Conservation (phyloP, 1,140 invertebrate genomes). For the Thaumatotibia leucotreta region DNA sequence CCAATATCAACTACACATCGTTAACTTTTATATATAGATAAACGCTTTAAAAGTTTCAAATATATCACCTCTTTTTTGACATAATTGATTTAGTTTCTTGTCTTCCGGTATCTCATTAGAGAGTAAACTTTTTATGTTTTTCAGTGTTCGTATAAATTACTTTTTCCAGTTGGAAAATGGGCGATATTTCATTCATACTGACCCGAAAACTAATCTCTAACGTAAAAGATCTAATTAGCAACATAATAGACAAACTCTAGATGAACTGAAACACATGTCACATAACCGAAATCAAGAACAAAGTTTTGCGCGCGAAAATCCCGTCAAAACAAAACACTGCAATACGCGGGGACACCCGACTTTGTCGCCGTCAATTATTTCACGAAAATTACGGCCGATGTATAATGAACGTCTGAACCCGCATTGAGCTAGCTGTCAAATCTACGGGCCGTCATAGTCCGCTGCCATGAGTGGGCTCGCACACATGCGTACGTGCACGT, state of each 20-base stretch:
- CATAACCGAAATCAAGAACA: conserved; percentile 40
- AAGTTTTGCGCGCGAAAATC: conserved; percentile 19
- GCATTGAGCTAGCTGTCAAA: conserved; percentile 77
- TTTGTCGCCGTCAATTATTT: conserved; percentile 57
- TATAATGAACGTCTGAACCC: conserved; percentile 74
- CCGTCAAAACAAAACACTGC: conserved; percentile 22
- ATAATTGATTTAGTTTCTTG: conserved; percentile 48
- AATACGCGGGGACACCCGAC: conserved; percentile 30
- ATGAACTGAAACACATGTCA: conserved; percentile 44
- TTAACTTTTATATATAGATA: conserved; percentile 23
- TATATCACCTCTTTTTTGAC: conserved; percentile 60
- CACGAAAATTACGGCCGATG: conserved; percentile 65
- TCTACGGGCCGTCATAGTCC: conserved; percentile 75
- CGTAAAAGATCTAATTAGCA: conserved; percentile 63
- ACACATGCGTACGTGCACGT: conserved; percentile 53
- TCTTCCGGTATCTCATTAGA: conserved; percentile 35
- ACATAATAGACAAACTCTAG: conserved; percentile 56
- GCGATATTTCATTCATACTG: conserved; percentile 64
- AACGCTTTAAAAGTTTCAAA: conserved; percentile 20
- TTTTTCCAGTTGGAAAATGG: conserved; percentile 49
- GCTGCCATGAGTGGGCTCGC: conserved; percentile 69
- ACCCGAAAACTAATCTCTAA: conserved; percentile 57
- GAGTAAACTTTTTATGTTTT: conserved; percentile 47
- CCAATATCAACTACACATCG: conserved; percentile 17
- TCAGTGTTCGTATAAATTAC: conserved; percentile 29